Conservation (phyloP, 2,797 vertebrate species). For the Philypnodon macrostomus region DNA sequence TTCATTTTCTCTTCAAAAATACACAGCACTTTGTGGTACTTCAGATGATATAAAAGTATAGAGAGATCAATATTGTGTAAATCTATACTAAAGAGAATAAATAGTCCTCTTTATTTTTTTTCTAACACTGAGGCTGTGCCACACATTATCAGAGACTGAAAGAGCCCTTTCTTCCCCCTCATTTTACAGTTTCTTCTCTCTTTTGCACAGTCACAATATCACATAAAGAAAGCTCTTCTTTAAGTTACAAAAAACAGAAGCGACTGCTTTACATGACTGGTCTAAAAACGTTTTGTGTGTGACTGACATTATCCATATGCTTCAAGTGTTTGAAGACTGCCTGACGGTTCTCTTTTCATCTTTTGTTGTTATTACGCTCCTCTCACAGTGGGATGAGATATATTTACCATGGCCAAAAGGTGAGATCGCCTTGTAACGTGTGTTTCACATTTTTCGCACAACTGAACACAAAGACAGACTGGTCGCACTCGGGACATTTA, state of each 20-base stretch:
- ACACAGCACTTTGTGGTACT: slow-evolving; percentile 77
- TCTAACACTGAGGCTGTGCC: slow-evolving; percentile 67
- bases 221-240: slow-evolving; percentile 65
- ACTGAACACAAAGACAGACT: slow-evolving; percentile 61
- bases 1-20: slow-evolving; percentile 62
- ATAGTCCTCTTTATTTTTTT: slow-evolving; percentile 72
- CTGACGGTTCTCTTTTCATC: slow-evolving; percentile 59
- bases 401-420: slow-evolving; percentile 61
- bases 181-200: slow-evolving; percentile 46
- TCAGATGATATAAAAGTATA: slow-evolving; percentile 68
- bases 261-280: slow-evolving; percentile 52
- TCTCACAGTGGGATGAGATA: slow-evolving; percentile 46
- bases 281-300: slow-evolving; percentile 58
- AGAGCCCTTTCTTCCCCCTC: slow-evolving; percentile 47
- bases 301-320: slow-evolving; percentile 59
- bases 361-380: slow-evolving; percentile 59
- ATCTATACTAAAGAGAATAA: slow-evolving; percentile 74
- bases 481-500: slow-evolving; percentile 59
- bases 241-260: slow-evolving; percentile 35
- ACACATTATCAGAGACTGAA: slow-evolving; percentile 62
- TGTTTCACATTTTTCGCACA: slow-evolving; percentile 72
- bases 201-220: slow-evolving; percentile 63
- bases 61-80: slow-evolving; percentile 76
- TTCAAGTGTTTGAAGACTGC: slow-evolving; percentile 68
- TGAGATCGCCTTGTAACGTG: slow-evolving; percentile 57